Evolutionary conservation across 2,113 vertebrate species (phyloP).

Genomic region (Myxocyprinus asiaticus): DNA sequence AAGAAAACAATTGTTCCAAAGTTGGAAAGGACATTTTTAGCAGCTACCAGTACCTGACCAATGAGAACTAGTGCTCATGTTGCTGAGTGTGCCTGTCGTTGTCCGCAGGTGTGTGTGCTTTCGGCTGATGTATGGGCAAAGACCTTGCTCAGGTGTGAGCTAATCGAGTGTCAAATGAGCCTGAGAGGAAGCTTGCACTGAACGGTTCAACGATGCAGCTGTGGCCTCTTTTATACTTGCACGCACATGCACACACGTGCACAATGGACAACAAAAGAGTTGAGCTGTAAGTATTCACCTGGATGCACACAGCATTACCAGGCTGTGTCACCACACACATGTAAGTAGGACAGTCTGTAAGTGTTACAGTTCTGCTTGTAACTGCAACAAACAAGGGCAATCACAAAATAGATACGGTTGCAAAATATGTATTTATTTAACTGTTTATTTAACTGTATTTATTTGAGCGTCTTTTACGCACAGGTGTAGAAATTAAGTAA

Average conservation of each 20-base stretch:
- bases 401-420: too few species aligned
- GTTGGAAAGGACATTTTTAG: slow-evolving; percentile 24
- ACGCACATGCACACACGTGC: slow-evolving; percentile 28
- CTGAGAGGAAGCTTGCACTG: slow-evolving; percentile 40
- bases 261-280: background rate
- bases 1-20: background rate
- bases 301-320: slow-evolving; percentile 24
- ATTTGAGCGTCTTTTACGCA: too few species aligned
- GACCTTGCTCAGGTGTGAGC: slow-evolving; percentile 71
- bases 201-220: slow-evolving; percentile 47
- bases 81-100: slow-evolving; percentile 17
- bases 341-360: background rate
- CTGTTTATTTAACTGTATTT: too few species aligned
- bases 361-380: too few species aligned
- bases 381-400: too few species aligned
- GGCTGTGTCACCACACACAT: slow-evolving; percentile 1
- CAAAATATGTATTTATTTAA: too few species aligned
- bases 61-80: background rate
- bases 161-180: slow-evolving; percentile 76
- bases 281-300: slow-evolving; percentile 1
- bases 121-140: slow-evolving; percentile 67
- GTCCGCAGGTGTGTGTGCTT: slow-evolving; percentile 64
- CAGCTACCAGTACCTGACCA: slow-evolving; percentile 18
- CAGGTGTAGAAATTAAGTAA: too few species aligned
- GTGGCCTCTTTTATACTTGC: slow-evolving; percentile 40